These are phyloP conservation scores for Reticulitermes speratus DNA, from an alignment of 1,140 invertebrate species.

Conservation along the genomic window DNA sequence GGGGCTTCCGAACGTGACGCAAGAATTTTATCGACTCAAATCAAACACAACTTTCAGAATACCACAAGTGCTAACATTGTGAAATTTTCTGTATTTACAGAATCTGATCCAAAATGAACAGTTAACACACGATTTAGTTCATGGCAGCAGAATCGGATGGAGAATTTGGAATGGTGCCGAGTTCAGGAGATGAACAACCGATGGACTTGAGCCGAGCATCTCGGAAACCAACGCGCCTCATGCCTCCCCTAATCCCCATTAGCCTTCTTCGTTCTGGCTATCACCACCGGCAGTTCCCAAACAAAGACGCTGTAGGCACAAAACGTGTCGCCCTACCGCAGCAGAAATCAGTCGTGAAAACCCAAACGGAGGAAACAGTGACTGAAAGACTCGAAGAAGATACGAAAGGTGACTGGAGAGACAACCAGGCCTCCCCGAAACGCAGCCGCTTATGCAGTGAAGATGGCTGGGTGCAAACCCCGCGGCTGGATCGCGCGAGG, in stretches of 20 bases:
- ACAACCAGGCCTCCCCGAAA: not conserved
- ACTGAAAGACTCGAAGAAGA: not conserved
- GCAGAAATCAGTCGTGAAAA: not conserved
- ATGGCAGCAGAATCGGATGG: constrained; percentile 33
- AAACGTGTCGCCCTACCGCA: not conserved
- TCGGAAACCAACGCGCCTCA: constrained; percentile 24
- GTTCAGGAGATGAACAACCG: constrained; percentile 29
- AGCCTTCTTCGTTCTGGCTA: constrained; percentile 26
- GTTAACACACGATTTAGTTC: constrained; percentile 5
- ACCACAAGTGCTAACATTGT: not conserved
- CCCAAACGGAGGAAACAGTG: not conserved
- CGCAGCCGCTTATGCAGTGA: not conserved
- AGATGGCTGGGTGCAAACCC: not conserved
- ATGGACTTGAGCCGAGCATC: constrained; percentile 31
- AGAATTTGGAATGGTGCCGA: constrained; percentile 29
- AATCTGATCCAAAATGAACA: not conserved
- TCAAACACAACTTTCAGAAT: too few species aligned
- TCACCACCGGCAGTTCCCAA: not conserved
- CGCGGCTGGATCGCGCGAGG: constrained; percentile 33
- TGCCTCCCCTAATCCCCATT: constrained; percentile 31
- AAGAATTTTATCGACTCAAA: too few species aligned
- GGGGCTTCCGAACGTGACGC: too few species aligned
- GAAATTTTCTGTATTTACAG: not conserved
- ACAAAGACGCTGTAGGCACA: not conserved
- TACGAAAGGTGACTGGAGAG: not conserved